These are phyloP conservation scores for Tribolium freemani DNA, from an alignment of 2,888 invertebrate species.

Conservation along the genomic window DNA sequence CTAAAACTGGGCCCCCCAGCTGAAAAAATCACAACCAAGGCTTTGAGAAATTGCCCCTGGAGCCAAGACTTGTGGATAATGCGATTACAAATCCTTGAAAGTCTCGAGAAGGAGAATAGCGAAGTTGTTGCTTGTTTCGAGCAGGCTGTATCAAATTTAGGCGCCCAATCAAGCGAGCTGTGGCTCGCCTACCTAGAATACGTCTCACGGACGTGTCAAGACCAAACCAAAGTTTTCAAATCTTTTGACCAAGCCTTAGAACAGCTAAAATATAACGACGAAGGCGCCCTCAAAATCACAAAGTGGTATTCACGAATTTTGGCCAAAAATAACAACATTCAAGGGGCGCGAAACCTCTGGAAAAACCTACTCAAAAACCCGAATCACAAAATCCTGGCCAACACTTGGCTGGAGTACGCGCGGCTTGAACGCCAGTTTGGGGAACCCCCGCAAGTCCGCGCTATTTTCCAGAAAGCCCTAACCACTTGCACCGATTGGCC, in stretches of 20 bases:
- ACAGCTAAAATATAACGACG: slow-evolving; percentile 78
- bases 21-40: slow-evolving; percentile 75
- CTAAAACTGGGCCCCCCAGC: slow-evolving; percentile 64
- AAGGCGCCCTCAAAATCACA: slow-evolving; percentile 80
- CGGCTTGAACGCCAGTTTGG: slow-evolving; percentile 77
- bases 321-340: slow-evolving; percentile 81
- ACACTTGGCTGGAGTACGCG: slow-evolving; percentile 76
- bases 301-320: slow-evolving; percentile 72
- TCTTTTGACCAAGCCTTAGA: slow-evolving; percentile 81
- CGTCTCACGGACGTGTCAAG: slow-evolving; percentile 73
- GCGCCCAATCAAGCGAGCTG: slow-evolving; percentile 64
- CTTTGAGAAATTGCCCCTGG: slow-evolving; percentile 86
- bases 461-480: slow-evolving; percentile 74
- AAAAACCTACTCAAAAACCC: slow-evolving; percentile 70
- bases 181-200: slow-evolving; percentile 89
- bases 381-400: slow-evolving; percentile 54
- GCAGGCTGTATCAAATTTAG: slow-evolving; percentile 67
- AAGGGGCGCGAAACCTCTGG: slow-evolving; percentile 76
- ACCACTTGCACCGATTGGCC: slow-evolving; percentile 79
- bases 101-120: slow-evolving; percentile 70
- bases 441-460: slow-evolving; percentile 73
- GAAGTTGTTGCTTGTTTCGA: slow-evolving; percentile 77
- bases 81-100: slow-evolving; percentile 77
- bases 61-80: slow-evolving; percentile 80
- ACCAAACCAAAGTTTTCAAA: slow-evolving; percentile 73